Evolutionary conservation across 2,888 invertebrate species (phyloP), one percentile per base, ranked within the genome.

Genomic region (Brachycybe producta): DNA sequence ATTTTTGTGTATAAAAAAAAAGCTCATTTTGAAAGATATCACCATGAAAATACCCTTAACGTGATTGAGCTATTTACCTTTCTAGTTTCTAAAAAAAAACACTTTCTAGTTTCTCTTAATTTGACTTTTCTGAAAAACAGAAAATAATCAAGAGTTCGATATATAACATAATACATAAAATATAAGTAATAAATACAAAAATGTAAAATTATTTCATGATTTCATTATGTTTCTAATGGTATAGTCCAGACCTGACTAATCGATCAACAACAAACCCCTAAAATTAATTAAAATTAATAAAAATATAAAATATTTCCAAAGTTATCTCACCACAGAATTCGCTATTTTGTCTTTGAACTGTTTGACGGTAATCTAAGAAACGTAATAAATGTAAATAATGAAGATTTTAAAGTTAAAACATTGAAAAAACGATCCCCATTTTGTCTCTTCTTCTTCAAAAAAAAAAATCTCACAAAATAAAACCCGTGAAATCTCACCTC

Each of bases 281-380:
- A 23, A 41, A 8, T 21, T 21, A 34, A 1, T n/a, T 17, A 39
- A 15, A 1, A 51, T 23, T 21, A 11, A 2, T 11, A 3, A 28
- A 49, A 28, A 49, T 4, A 21, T 38, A 39, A 35, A 35, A 23
- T 17, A 32, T 47, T 47, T 17, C 11, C 17, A 21, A 30, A 23
- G 23, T 30, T 27, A 24, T 61, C 66, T 65, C 62, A 68, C 69
- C 57, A 94, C 82, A 55, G 79, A 76, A 45, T 79, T 80, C 3
- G 79, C 77, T 56, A 90, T 82, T 58, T 77, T 75, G 58, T 81
- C 79, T 66, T 90, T 90, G 61, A 90, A 80, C 64, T 84, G 76
- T 52, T 77, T 75, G 46, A 90, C 82, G 30, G 86, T 87, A 52
- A 79, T 77, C 86, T 88, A 68, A 50, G 32, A 32, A 32, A 32